A percentile compares a stretch with the other conserved stretches of the same genome.
These are phyloP conservation scores for Alauda arvensis DNA, from an alignment of 2,797 vertebrate genomes.

Conservation along the genomic window DNA sequence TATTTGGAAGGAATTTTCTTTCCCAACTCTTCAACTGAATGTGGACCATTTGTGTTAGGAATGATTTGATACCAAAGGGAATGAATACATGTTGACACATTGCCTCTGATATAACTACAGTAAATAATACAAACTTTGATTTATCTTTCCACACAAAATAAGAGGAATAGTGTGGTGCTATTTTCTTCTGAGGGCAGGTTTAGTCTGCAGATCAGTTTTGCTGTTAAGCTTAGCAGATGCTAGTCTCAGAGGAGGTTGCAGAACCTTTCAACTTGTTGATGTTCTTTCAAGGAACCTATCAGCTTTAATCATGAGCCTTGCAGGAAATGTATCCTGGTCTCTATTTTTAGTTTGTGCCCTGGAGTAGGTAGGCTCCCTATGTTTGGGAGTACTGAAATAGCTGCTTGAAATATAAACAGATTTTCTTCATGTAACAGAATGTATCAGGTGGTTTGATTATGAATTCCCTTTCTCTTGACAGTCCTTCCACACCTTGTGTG, in stretches of 20 bases:
- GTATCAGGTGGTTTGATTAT: neutral
- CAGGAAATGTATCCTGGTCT: neutral
- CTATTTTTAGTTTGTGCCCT: slow-evolving; percentile 17
- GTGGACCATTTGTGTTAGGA: neutral
- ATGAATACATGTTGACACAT: neutral
- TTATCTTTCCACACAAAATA: neutral
- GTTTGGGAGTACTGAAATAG: neutral
- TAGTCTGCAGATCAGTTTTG: neutral
- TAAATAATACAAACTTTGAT: neutral
- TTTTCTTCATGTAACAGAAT: neutral
- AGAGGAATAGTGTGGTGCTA: neutral
- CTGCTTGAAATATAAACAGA: neutral
- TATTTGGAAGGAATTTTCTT: neutral
- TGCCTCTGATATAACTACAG: neutral
- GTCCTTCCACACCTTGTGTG: neutral
- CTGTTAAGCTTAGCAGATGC: neutral
- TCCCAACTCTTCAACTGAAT: accelerated
- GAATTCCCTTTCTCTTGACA: neutral
- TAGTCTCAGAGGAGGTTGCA: neutral
- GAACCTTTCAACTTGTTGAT: neutral
- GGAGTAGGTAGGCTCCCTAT: neutral
- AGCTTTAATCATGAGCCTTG: neutral
- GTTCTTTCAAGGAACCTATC: neutral
- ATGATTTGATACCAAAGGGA: neutral
- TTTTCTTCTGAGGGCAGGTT: neutral